Evolutionary conservation across 2,797 vertebrate species (phyloP).

Genomic region (Melanotaenia pygmaea): DNA sequence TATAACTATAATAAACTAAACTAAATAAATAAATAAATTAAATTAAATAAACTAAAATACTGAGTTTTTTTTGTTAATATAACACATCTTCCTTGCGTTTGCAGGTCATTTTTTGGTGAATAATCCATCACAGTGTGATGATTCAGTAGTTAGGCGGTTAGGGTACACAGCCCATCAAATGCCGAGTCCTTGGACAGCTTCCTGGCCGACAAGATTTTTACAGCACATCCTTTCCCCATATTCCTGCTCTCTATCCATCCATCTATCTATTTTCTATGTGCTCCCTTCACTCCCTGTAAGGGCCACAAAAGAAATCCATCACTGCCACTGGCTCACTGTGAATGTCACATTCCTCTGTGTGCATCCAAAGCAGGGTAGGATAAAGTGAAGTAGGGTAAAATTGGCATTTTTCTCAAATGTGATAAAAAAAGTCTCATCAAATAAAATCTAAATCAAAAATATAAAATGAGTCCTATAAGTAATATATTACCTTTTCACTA

Average conservation of each 20-base stretch:
- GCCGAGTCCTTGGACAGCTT: neutral
- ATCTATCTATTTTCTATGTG: neutral
- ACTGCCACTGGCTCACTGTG: neutral
- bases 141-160: neutral
- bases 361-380: neutral
- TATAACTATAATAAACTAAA: too few relatives aligned
- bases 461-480: neutral
- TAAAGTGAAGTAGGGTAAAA: neutral
- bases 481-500: too few relatives aligned
- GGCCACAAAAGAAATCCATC: neutral
- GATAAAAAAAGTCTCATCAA: neutral
- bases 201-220: neutral
- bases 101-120: conserved; percentile 1
- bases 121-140: neutral
- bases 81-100: neutral
- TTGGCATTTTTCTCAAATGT: neutral
- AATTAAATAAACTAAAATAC: too few relatives aligned
- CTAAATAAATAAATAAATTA: too few relatives aligned
- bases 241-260: neutral
- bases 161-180: neutral
- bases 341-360: neutral
- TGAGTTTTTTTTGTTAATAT: too few relatives aligned
- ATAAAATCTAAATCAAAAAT: neutral
- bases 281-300: neutral
- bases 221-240: neutral